Evolutionary conservation across 2,888 invertebrate genomes (phyloP).

Genomic region (Drosophila helvetica): DNA sequence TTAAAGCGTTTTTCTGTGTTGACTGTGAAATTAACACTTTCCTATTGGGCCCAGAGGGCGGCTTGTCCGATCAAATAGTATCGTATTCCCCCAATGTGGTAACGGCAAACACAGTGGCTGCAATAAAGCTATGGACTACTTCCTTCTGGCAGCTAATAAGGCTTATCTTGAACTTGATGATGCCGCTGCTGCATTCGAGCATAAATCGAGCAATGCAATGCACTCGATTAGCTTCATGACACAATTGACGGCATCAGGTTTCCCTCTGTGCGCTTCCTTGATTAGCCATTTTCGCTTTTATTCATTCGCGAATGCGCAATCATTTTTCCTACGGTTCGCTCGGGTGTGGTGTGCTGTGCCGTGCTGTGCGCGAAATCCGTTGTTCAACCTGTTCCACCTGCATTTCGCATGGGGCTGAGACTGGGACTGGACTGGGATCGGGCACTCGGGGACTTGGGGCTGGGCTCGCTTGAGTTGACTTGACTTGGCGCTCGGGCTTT

Average conservation of each 20-base stretch:
- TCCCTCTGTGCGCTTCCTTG: conserved; percentile 58
- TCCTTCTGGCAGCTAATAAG: conserved; percentile 26
- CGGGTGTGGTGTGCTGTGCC: not conserved
- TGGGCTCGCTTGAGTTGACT: conserved; percentile 23
- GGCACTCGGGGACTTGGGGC: conserved; percentile 8
- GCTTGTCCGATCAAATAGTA: conserved; percentile 32
- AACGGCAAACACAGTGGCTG: conserved; percentile 13
- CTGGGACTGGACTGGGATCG: not conserved
- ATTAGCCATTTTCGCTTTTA: conserved; percentile 44
- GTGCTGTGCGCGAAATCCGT: conserved; percentile 16
- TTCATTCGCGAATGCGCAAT: conserved; percentile 67
- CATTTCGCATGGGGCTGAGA: conserved; percentile 40
- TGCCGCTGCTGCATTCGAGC: conserved; percentile 18
- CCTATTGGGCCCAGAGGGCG: conserved; percentile 24
- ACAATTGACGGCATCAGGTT: conserved; percentile 38
- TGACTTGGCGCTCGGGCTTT: conserved; percentile 51
- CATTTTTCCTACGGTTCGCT: conserved; percentile 40
- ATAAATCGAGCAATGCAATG: conserved; percentile 31
- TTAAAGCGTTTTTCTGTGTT: conserved; percentile 21
- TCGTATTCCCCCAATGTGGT: conserved; percentile 13
- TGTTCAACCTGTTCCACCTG: conserved; percentile 53
- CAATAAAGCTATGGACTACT: conserved; percentile 23
- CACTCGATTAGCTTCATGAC: conserved; percentile 38
- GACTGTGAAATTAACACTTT: conserved; percentile 66
- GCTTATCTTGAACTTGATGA: conserved; percentile 60